These are phyloP conservation scores for Cyclophora punctaria DNA, from an alignment of 2,888 invertebrate species.

Conservation along the genomic window DNA sequence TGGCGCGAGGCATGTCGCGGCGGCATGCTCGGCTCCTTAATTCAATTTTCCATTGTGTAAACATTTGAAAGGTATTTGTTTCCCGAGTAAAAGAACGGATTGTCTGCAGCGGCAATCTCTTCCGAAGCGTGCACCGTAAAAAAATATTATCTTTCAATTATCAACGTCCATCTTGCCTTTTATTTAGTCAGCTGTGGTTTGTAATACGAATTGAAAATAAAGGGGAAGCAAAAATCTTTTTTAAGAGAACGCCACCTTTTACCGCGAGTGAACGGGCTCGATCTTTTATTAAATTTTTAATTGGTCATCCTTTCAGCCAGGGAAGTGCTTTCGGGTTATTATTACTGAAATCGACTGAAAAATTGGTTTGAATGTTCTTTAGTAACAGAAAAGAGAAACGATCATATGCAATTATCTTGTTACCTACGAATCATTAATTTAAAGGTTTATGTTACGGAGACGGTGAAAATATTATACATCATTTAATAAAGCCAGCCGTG, in stretches of 20 bases:
- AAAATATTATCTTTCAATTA: constrained; percentile 66
- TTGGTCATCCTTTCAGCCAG: constrained; percentile 18
- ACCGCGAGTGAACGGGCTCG: constrained; percentile 1
- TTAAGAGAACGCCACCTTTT: constrained; percentile 3
- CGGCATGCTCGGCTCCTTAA: constrained; percentile 3
- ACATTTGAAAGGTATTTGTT: constrained; percentile 28
- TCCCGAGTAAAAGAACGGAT: constrained; percentile 19
- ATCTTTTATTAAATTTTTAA: constrained; percentile 23
- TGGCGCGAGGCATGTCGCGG: no score
- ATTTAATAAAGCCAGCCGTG: no score
- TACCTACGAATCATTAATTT: no score
- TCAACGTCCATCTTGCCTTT: constrained; percentile 34
- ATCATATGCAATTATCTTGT: no score
- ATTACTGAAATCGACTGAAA: constrained; percentile 16
- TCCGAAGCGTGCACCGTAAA: constrained; percentile 34
- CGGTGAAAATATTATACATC: no score
- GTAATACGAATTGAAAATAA: constrained; percentile 50
- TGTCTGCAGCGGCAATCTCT: constrained; percentile 34
- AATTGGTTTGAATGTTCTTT: constrained; percentile 3
- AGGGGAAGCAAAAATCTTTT: constrained; percentile 23
- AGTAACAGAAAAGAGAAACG: no score
- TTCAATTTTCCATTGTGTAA: constrained; percentile 22
- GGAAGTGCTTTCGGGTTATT: constrained; percentile 7
- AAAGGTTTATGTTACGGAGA: no score
- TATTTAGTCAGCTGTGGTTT: constrained; percentile 50